Evolutionary conservation across 2,797 vertebrate genomes (phyloP).

Genomic region (Ispidina picta): DNA sequence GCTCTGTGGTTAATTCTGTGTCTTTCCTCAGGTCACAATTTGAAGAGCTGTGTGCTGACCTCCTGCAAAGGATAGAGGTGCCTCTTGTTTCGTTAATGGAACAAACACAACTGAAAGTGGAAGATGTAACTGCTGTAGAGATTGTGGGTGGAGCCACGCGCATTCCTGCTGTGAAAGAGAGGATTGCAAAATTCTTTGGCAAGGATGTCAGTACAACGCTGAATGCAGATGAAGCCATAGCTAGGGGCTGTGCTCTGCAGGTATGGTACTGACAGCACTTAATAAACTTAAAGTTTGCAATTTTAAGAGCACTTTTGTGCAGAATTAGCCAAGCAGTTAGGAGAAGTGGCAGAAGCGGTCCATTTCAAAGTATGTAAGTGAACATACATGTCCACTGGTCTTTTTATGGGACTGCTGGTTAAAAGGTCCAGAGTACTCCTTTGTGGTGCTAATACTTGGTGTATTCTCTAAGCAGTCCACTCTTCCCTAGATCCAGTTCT

Average conservation of each 20-base stretch:
- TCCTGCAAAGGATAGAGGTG: constrained; percentile 77
- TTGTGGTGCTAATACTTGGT: not conserved
- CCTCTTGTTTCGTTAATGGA: constrained; percentile 78
- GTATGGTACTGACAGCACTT: constrained; percentile 42
- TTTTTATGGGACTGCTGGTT: not conserved
- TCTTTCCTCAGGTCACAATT: constrained; percentile 76
- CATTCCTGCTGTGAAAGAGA: constrained; percentile 83
- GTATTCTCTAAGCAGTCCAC: not conserved
- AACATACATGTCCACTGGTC: not conserved
- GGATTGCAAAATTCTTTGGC: constrained; percentile 81
- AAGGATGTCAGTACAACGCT: constrained; percentile 82
- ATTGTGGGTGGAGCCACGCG: constrained; percentile 83
- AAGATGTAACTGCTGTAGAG: constrained; percentile 82
- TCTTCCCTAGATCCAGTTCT: not conserved
- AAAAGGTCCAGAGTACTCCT: not conserved
- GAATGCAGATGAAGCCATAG: constrained; percentile 85
- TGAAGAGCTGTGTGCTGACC: constrained; percentile 80
- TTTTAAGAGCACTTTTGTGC: not conserved
- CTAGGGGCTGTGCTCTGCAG: constrained; percentile 82
- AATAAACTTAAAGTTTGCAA: not conserved
- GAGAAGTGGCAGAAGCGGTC: not conserved
- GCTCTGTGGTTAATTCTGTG: not conserved
- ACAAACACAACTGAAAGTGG: constrained; percentile 76
- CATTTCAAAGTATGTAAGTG: not conserved
- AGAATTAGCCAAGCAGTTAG: not conserved